Conservation (phyloP, 2,888 invertebrate genomes). For the Syrista parreyssii region DNA sequence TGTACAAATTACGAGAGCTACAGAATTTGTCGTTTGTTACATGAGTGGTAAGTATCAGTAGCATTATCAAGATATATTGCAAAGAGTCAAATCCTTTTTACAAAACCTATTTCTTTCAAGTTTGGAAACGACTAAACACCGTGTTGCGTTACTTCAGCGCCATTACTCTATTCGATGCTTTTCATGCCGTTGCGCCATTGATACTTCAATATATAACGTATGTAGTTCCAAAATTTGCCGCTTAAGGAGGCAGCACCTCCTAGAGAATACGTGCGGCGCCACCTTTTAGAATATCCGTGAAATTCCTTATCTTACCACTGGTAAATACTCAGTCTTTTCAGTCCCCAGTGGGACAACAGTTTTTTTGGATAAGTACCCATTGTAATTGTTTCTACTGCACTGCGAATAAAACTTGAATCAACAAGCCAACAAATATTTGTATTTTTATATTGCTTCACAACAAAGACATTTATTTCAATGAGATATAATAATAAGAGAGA, state of each 20-base stretch:
- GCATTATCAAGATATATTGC: neutral
- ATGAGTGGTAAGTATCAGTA: neutral
- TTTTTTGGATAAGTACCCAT: neutral
- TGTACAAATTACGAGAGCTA: neutral
- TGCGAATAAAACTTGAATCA: neutral
- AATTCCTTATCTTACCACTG: neutral
- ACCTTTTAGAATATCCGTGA: neutral
- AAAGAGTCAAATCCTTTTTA: neutral
- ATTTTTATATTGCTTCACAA: neutral
- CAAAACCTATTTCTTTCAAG: neutral
- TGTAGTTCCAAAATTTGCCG: neutral
- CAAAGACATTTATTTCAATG: no score
- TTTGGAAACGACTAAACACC: neutral
- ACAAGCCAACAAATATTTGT: neutral
- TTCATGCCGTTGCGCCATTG: neutral
- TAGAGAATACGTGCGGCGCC: neutral
- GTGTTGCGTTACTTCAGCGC: neutral
- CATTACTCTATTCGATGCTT: neutral
- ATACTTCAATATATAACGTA: neutral
- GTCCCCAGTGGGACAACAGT: neutral
- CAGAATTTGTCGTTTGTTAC: neutral
- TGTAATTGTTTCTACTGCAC: neutral
- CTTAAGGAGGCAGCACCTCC: neutral
- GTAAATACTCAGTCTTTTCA: neutral
- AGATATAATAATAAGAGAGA: no score